A percentile compares a stretch with the other conserved stretches of the same genome.
Evolutionary conservation across 1,140 invertebrate genomes (phyloP).

Genomic region (Polyergus mexicanus): DNA sequence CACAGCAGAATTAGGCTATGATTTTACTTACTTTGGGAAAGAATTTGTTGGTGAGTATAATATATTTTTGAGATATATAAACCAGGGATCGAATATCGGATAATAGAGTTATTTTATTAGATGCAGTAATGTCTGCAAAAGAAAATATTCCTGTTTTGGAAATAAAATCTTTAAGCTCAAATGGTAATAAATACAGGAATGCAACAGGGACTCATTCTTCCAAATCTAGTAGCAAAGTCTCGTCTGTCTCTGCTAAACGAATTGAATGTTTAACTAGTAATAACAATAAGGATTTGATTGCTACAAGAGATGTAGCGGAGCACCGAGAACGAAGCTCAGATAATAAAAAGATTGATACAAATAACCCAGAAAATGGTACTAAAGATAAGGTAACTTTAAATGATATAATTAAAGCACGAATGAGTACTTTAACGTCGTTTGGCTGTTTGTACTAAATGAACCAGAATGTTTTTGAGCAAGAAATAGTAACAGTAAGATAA

Average conservation of each 20-base stretch:
- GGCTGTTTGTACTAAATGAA: background rate
- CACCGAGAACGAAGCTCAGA: constrained; percentile 69
- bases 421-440: background rate
- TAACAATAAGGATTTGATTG: constrained; percentile 61
- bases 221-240: constrained; percentile 71
- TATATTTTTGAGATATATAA: constrained; percentile 32
- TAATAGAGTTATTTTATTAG: constrained; percentile 63
- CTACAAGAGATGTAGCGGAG: constrained; percentile 59
- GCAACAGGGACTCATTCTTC: constrained; percentile 76
- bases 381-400: constrained; percentile 77
- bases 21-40: constrained; percentile 85
- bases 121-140: constrained; percentile 78
- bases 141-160: constrained; percentile 82
- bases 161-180: constrained; percentile 58
- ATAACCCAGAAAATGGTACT: constrained; percentile 62
- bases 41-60: constrained; percentile 84
- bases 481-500: constrained; percentile 1
- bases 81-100: constrained; percentile 13
- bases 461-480: background rate
- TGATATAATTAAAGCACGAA: background rate
- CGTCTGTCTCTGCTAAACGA: constrained; percentile 66
- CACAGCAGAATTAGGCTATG: constrained; percentile 85
- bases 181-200: constrained; percentile 69
- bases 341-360: constrained; percentile 72
- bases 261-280: constrained; percentile 66